These are phyloP conservation scores for Centropyge bicolor DNA, from an alignment of 2,797 vertebrate genomes.

Conservation along the genomic window DNA sequence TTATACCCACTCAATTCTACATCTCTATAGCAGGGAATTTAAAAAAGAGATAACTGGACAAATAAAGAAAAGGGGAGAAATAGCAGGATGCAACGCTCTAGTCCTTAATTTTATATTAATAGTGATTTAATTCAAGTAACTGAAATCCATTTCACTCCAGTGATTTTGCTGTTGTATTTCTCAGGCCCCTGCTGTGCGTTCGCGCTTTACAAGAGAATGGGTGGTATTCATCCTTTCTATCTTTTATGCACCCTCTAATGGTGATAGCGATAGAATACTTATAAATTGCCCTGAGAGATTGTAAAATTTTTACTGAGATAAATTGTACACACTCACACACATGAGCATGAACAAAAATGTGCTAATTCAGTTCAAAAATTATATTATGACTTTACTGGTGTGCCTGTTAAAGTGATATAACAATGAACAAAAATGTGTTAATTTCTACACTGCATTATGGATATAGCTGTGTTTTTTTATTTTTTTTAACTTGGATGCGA, in stretches of 20 bases:
- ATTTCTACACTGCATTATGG: conserved; percentile 15
- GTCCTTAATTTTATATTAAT: conserved; percentile 57
- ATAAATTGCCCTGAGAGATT: conserved; percentile 69
- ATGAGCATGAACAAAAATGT: conserved; percentile 32
- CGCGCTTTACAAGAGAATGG: conserved; percentile 48
- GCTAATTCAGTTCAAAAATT: conserved; percentile 48
- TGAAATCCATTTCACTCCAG: conserved; percentile 58
- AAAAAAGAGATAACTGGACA: conserved; percentile 7
- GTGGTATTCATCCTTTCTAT: conserved; percentile 60
- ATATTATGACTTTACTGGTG: conserved; percentile 37
- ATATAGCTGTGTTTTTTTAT: background rate
- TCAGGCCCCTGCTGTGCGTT: conserved; percentile 61
- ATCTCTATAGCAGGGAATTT: background rate
- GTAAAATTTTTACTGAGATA: conserved; percentile 60
- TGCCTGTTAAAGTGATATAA: conserved; percentile 21
- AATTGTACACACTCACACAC: conserved; percentile 45
- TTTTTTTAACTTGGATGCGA: conserved; percentile 23
- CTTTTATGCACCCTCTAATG: conserved; percentile 75
- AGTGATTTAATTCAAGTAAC: conserved; percentile 59
- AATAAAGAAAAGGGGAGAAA: conserved; percentile 1
- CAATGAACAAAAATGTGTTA: conserved; percentile 31
- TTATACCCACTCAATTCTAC: background rate
- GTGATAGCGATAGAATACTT: conserved; percentile 60
- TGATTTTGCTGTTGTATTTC: conserved; percentile 57
- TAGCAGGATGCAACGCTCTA: conserved; percentile 1